Evolutionary conservation across 2,888 invertebrate species (phyloP), one percentile per base, ranked within the genome.

Genomic region (Stenodema calcarata): DNA sequence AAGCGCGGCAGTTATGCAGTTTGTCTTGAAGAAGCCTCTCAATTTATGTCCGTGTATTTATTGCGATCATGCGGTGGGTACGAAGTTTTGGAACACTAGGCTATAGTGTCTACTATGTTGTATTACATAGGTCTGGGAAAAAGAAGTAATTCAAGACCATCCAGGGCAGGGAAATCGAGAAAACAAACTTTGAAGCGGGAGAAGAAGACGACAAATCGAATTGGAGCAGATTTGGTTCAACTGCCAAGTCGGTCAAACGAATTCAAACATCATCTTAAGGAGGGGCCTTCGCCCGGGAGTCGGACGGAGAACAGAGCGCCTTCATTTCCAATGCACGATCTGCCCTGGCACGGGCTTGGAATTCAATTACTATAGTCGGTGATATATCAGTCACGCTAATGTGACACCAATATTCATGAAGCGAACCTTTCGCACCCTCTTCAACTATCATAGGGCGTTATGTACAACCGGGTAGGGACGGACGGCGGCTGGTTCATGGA

Each of bases 351-450:
- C 76, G 76, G 41, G 76, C 76, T 76, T 41, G 30, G 76, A 76
- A 76, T 76, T 76, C 76, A 76, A 76, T 76, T 76, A 76, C 76
- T 76, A 76, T 76, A 76, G 76, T 41, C 76, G 76, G 76, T 76
- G 76, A 76, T 76, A 76, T 76, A 76, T 76, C 35, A 76, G 30
- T 76, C 76, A 76, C 76, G 76, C 76, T 76, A 76, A 76, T 76
- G 76, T 76, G 76, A 76, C 76, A 76, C 76, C 76, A 76, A 76
- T 76, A 76, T 76, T 76, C 76, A 76, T 76, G 76, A 76, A 50
- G 76, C 27, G 27, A 76, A 41, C 76, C 76, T 41, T 50, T 50
- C 50, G 11, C 50, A 50, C 50, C 50, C 50, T 50, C 50, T 50
- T 50, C 50, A 9, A 50, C 50, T 50, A 50, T 50, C 50, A 50